Conservation (phyloP, 2,888 invertebrate genomes). For the Fabriciana adippe region DNA sequence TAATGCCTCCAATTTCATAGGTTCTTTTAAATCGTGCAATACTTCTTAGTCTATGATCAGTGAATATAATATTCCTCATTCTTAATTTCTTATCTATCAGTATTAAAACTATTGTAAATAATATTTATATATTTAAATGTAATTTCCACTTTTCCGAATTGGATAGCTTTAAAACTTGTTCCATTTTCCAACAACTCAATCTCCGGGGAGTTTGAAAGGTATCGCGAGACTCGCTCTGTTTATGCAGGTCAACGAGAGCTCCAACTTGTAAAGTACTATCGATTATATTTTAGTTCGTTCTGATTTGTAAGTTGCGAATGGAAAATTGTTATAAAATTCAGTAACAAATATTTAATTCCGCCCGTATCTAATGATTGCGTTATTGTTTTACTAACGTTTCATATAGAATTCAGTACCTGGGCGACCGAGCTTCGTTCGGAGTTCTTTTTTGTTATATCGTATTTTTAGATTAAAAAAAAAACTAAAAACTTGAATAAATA, state of each 20-base stretch:
- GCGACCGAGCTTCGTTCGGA: too few relatives aligned
- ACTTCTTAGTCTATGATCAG: background rate
- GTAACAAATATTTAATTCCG: slow-evolving; percentile 7
- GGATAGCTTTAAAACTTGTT: slow-evolving; percentile 37
- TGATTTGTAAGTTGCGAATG: slow-evolving; percentile 29
- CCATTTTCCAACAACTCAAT: slow-evolving; percentile 33
- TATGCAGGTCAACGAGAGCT: slow-evolving; percentile 39
- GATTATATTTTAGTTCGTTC: slow-evolving; percentile 35
- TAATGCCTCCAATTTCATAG: too few relatives aligned
- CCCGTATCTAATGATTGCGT: background rate
- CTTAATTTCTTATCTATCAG: background rate
- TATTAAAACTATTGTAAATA: background rate
- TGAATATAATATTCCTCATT: background rate
- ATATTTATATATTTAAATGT: slow-evolving; percentile 27
- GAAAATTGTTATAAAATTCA: slow-evolving; percentile 21
- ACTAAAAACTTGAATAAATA: too few relatives aligned
- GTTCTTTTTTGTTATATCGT: too few relatives aligned
- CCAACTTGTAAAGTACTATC: slow-evolving; percentile 37
- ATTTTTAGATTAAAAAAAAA: too few relatives aligned
- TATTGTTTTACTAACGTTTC: background rate
- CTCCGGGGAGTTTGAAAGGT: slow-evolving; percentile 36
- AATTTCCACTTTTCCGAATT: slow-evolving; percentile 28
- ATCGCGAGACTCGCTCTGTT: slow-evolving; percentile 33
- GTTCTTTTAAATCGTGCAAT: background rate
- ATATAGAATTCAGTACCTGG: slow-evolving; percentile 2